Evolutionary conservation across 2,888 invertebrate species (phyloP).

Genomic region (Corythucha ciliata): DNA sequence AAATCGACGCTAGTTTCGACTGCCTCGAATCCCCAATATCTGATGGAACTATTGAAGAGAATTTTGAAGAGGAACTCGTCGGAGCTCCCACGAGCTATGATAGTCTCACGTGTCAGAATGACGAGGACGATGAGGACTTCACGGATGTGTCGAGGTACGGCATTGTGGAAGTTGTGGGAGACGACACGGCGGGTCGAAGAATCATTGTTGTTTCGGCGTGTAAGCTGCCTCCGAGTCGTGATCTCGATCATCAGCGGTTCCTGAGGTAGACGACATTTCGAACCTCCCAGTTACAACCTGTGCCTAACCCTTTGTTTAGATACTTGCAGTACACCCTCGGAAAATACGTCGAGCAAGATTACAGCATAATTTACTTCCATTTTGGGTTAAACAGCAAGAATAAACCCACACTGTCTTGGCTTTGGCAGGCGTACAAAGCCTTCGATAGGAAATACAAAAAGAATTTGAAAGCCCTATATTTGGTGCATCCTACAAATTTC

Average conservation of each 20-base stretch:
- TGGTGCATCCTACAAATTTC: conserved; percentile 97
- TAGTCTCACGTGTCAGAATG: conserved; percentile 33
- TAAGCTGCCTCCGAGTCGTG: conserved; percentile 69
- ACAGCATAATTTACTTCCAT: conserved; percentile 96
- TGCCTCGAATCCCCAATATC: conserved; percentile 61
- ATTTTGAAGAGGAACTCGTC: conserved; percentile 80
- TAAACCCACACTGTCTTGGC: conserved; percentile 90
- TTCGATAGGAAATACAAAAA: conserved; percentile 99
- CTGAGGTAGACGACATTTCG: conserved; percentile 49
- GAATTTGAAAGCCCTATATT: conserved; percentile 92
- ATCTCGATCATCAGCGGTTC: conserved; percentile 62
- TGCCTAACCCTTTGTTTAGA: conserved; percentile 47
- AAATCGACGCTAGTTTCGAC: conserved; percentile 43
- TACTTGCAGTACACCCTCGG: conserved; percentile 90
- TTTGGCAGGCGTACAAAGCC: conserved; percentile 93
- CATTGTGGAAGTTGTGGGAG: conserved; percentile 75
- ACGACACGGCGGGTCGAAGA: conserved; percentile 77
- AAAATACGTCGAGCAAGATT: conserved; percentile 96
- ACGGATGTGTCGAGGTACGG: conserved; percentile 62
- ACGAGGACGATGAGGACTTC: conserved; percentile 50
- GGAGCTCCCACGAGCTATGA: conserved; percentile 47
- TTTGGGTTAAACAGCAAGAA: conserved; percentile 91
- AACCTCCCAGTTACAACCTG: not conserved
- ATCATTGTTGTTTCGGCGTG: conserved; percentile 96
- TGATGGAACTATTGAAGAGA: conserved; percentile 82